Evolutionary conservation across 2,888 invertebrate species (phyloP).

Genomic region (Trilocha varians): DNA sequence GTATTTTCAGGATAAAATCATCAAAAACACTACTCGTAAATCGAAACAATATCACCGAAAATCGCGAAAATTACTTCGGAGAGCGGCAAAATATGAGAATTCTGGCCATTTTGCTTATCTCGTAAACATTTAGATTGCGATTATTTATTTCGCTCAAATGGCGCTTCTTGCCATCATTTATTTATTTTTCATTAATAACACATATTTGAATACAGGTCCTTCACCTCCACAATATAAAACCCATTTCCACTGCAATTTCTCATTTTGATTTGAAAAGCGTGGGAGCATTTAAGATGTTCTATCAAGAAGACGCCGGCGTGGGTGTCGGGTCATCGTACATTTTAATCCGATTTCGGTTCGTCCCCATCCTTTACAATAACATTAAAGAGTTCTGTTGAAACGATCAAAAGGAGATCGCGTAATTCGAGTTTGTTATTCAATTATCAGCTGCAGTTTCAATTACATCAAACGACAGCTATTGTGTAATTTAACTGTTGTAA

Average conservation of each 20-base stretch:
- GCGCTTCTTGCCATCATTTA: too few species aligned
- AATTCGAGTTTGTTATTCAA: background rate
- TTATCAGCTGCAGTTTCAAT: background rate
- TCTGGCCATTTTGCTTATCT: too few species aligned
- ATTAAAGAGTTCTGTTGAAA: background rate
- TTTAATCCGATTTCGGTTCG: constrained; percentile 21
- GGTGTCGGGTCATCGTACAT: constrained; percentile 26
- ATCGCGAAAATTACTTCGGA: too few species aligned
- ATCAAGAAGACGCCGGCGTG: constrained; percentile 12
- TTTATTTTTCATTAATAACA: constrained; percentile 22
- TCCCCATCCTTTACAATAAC: constrained; percentile 10
- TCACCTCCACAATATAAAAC: constrained; percentile 3
- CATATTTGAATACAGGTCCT: constrained; percentile 12
- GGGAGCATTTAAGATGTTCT: constrained; percentile 7
- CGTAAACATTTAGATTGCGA: too few species aligned
- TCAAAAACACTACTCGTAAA: too few species aligned
- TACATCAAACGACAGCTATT: background rate
- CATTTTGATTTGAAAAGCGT: constrained; percentile 3
- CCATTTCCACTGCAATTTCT: background rate
- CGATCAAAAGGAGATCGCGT: background rate
- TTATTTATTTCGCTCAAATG: too few species aligned
- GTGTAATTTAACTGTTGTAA: too few species aligned
- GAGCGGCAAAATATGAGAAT: too few species aligned
- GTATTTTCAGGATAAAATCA: too few species aligned
- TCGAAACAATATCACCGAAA: too few species aligned